Base-by-base conservation (phyloP, 2,113 vertebrate species). In the Meles meles region DNA sequence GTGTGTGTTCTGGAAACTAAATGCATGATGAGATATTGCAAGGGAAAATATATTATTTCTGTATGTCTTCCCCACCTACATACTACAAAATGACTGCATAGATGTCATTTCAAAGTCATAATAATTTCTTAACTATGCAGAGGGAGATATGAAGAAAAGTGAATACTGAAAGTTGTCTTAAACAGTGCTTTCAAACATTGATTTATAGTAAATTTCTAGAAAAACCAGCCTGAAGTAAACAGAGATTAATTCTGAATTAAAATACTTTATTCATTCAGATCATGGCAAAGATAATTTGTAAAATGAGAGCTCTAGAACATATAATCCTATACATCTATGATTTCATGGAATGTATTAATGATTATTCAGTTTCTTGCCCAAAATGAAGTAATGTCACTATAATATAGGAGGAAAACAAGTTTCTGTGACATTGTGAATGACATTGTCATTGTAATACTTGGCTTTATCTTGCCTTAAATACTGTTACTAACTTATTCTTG, bases 241-340 rank as follows among this genome's bases (percentile, higher is more conserved):
- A 85, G 14, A 92, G 72, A 84, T 92, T 93, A 95, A 76, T 71
- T 97, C 97, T 83, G 96, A 74, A 92, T 93, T 94, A 94, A 92
- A 90, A 61, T 89, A 84, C 47, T 7, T 42, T 88, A 92, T 96
- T 97, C 27, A 47, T 97, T 97, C 44, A 94, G 34, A 59, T 76
- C 77, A 65, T 61, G 34, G 29, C 79, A 97, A 77, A 92, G 59
- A 83, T 47, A 87, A 94, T 88, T 76, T 13, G 49, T 81, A 77
- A 92, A 91, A 88, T 94, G 74, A 94, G 39, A 94, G 4, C 82
- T 57, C 55, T 65, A 69, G 25, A 80, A 81, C 82, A 94, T 57
- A 79, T 55, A n/a, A 94, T 20, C n/a, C 39, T 95, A 3, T 63
- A 93, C 71, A 81, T 89, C 39, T 88, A 90, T 90, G 27, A 88